Conservation (phyloP, 2,113 vertebrate genomes). For the Mus musculus region GRCm39 chr9:92174001-92174500, state of each 20-base stretch:
- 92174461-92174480: no score
- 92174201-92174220: neutral
- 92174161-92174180: neutral
- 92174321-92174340: neutral
- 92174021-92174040: neutral
- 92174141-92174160: neutral
- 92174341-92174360: neutral
- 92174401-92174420: neutral
- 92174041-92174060: neutral
- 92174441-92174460: accelerated
- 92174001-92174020: neutral
- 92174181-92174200: neutral
- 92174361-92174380: neutral
- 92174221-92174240: neutral
- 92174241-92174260: neutral
- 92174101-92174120: neutral
- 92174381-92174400: neutral
- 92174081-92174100: neutral
- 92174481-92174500: neutral
- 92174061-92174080: no score
- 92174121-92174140: neutral
- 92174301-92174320: neutral
- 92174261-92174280: neutral
- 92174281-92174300: neutral
- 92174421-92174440: no score